Evolutionary conservation across 2,888 invertebrate genomes (phyloP).

Genomic region (Scaptomyza parva): DNA sequence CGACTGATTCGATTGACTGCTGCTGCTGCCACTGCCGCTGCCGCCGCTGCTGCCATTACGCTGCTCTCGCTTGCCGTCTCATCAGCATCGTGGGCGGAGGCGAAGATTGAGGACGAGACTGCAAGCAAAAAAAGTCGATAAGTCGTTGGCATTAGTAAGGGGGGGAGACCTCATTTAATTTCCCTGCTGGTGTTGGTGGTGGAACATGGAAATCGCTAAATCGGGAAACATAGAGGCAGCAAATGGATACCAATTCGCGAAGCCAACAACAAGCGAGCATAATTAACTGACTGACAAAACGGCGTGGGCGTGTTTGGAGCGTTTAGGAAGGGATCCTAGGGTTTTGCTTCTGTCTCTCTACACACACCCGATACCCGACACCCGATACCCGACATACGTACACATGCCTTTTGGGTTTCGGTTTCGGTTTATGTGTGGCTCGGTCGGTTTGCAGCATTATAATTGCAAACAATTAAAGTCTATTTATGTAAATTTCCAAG

Average conservation of each 20-base stretch:
- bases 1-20: slow-evolving; percentile 88
- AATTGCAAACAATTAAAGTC: slow-evolving; percentile 83
- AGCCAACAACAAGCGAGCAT: slow-evolving; percentile 47
- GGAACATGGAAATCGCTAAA: slow-evolving; percentile 25
- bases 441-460: slow-evolving; percentile 64
- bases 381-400: not conserved
- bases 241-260: slow-evolving; percentile 13
- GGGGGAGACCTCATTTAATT: no score
- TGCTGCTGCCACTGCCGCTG: slow-evolving; percentile 82
- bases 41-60: not conserved
- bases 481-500: slow-evolving; percentile 82
- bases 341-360: slow-evolving; percentile 1
- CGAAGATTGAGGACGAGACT: slow-evolving; percentile 45
- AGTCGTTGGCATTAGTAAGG: slow-evolving; percentile 62
- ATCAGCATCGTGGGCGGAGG: slow-evolving; percentile 54
- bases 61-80: slow-evolving; percentile 86
- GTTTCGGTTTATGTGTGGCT: no score
- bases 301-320: not conserved
- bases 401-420: slow-evolving; percentile 41
- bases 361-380: not conserved
- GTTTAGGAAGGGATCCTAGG: not conserved
- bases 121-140: slow-evolving; percentile 51
- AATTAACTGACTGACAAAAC: slow-evolving; percentile 54
- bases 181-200: no score
- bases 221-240: slow-evolving; percentile 9